phyloP scores from a whole-genome alignment of 2,113 vertebrate genomes.

The Vicugna pacos region DNA sequence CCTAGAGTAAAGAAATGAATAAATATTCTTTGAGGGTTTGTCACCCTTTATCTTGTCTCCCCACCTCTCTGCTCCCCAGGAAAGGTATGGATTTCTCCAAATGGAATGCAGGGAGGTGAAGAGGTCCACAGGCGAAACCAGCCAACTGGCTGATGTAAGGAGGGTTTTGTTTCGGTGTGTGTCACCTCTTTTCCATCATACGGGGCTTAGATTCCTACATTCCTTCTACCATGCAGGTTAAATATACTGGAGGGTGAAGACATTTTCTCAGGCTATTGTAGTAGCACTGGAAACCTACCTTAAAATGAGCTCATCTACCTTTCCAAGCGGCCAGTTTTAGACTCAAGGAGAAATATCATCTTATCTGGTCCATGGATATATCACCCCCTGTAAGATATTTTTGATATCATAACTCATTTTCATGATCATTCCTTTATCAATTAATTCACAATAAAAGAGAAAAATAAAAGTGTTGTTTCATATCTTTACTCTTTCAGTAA shows the following conservation, averaged over 20 bases:
- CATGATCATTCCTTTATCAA: neutral
- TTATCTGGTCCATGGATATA: neutral
- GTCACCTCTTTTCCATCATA: neutral
- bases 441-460: conserved; percentile 82
- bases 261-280: neutral
- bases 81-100: neutral
- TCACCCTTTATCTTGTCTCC: neutral
- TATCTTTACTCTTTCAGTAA: conserved; percentile 89
- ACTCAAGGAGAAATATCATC: neutral
- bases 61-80: neutral
- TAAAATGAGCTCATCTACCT: neutral
- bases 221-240: neutral
- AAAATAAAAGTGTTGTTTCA: conserved; percentile 81
- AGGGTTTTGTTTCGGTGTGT: neutral
- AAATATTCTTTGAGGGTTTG: neutral
- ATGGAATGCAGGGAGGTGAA: neutral
- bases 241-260: neutral
- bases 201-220: neutral
- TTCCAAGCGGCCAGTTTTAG: neutral
- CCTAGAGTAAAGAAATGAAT: neutral
- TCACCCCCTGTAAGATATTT: neutral
- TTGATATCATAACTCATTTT: neutral
- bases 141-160: neutral
- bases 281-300: neutral
- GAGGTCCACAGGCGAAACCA: neutral